These are phyloP conservation scores for Scolanthus callimorphus DNA, from an alignment of 92 coral and sea anemone genomes.

Conservation along the genomic window DNA sequence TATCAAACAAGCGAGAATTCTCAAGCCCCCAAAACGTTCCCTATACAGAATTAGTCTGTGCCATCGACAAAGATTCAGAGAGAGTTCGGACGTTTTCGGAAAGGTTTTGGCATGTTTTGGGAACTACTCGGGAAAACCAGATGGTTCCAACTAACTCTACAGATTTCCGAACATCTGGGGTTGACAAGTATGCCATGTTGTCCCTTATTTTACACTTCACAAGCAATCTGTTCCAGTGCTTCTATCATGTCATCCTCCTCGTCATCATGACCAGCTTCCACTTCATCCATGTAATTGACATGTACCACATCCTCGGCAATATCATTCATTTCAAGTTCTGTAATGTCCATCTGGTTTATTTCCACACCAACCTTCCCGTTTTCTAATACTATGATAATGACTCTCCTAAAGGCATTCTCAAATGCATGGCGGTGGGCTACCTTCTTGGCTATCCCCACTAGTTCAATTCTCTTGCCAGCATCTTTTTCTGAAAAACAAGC, in stretches of 20 bases:
- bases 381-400: slow-evolving; percentile 53
- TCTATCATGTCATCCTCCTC: slow-evolving; percentile 19
- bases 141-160: too few species aligned
- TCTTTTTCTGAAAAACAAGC: slow-evolving; percentile 52
- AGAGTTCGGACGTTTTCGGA: too few species aligned
- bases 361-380: slow-evolving; percentile 80
- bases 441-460: slow-evolving; percentile 72
- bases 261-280: slow-evolving; percentile 6
- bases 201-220: neutral
- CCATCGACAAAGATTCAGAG: too few species aligned
- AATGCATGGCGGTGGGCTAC: slow-evolving; percentile 76
- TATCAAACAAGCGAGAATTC: too few species aligned
- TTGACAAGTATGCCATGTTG: neutral
- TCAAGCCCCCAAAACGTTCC: too few species aligned
- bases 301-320: slow-evolving; percentile 36
- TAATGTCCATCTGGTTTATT: slow-evolving; percentile 53
- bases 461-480: slow-evolving; percentile 46
- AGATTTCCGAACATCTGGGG: too few species aligned
- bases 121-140: too few species aligned
- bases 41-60: too few species aligned
- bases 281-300: slow-evolving; percentile 52
- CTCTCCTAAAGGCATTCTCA: slow-evolving; percentile 80
- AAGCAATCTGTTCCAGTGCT: slow-evolving; percentile 9
- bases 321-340: slow-evolving; percentile 23
- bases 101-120: too few species aligned